phyloP scores from a whole-genome alignment of 2,797 vertebrate genomes.

The Leptodactylus fallax region DNA sequence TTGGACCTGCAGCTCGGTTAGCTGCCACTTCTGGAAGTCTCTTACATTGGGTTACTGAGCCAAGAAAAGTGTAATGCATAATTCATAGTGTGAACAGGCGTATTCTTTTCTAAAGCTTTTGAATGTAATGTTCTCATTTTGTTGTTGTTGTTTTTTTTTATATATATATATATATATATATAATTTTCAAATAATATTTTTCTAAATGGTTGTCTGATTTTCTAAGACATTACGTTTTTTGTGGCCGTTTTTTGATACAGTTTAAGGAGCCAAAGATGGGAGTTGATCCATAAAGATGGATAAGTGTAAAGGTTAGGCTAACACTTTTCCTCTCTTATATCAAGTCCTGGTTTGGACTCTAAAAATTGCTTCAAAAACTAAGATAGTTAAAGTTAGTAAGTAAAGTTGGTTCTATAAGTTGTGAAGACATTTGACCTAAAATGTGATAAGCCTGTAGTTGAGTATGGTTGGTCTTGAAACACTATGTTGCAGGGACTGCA shows the following conservation, averaged over 20 bases:
- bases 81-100: background rate
- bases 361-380: background rate
- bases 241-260: no score
- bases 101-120: background rate
- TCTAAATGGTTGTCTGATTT: background rate
- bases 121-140: background rate
- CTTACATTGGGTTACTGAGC: conserved; percentile 68
- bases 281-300: no score
- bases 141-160: background rate
- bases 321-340: background rate
- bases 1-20: conserved; percentile 71
- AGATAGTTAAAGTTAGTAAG: background rate
- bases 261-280: no score
- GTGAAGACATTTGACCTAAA: background rate
- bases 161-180: no score
- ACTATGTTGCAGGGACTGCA: background rate
- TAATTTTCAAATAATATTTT: background rate
- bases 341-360: background rate
- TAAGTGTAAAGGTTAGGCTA: no score
- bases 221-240: no score
- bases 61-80: background rate
- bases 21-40: conserved; percentile 67
- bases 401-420: background rate
- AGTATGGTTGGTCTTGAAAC: background rate
- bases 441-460: background rate